These are phyloP conservation scores for Laupala kohalensis DNA, from an alignment of 1,140 invertebrate species.

Conservation along the genomic window DNA sequence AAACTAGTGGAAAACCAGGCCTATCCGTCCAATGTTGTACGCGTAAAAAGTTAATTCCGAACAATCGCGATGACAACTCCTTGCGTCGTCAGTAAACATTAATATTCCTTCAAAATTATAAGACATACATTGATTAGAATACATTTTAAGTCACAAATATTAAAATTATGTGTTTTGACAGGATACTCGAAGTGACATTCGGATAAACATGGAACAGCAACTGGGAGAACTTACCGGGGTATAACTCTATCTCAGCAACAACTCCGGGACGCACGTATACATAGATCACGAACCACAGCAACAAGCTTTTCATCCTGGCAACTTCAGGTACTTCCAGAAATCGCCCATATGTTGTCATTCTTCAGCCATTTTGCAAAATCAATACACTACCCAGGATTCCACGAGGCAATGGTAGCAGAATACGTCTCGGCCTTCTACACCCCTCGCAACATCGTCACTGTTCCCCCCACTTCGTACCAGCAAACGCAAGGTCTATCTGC, in stretches of 20 bases:
- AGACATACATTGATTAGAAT: too few species aligned
- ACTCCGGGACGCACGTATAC: neutral
- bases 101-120: too few species aligned
- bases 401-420: neutral
- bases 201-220: neutral
- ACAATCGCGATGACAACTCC: too few species aligned
- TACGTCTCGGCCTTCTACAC: neutral
- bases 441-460: neutral
- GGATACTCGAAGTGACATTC: neutral
- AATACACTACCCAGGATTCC: conserved; percentile 7
- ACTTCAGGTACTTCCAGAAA: neutral
- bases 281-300: conserved; percentile 1
- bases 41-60: too few species aligned
- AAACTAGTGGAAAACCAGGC: too few species aligned
- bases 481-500: neutral
- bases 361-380: conserved; percentile 8
- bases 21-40: too few species aligned
- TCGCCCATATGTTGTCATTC: conserved; percentile 9
- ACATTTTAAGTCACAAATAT: too few species aligned
- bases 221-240: neutral
- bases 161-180: too few species aligned
- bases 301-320: neutral
- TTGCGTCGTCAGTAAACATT: too few species aligned
- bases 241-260: neutral
- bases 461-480: neutral